phyloP scores from a whole-genome alignment of 2,113 vertebrate species.

The Archilochus colubris region DNA sequence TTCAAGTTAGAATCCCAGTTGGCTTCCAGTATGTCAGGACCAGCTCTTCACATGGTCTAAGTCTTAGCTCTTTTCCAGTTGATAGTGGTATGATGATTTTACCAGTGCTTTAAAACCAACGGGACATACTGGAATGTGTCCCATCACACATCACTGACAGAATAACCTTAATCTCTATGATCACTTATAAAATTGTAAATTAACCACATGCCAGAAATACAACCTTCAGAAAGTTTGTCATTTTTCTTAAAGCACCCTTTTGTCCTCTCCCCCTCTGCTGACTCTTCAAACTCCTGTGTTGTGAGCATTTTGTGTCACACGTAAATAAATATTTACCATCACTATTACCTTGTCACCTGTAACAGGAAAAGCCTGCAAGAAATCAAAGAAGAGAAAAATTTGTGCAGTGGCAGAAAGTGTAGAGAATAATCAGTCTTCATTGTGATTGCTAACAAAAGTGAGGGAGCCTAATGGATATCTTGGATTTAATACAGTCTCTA shows the following conservation, averaged over 20 bases:
- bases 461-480: slow-evolving; percentile 52
- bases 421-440: slow-evolving; percentile 62
- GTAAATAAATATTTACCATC: slow-evolving; percentile 71
- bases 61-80: background rate
- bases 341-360: slow-evolving; percentile 71
- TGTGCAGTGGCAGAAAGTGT: slow-evolving; percentile 43
- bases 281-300: slow-evolving; percentile 37
- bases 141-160: background rate
- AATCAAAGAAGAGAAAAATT: slow-evolving; percentile 72
- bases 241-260: slow-evolving; percentile 47
- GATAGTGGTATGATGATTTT: background rate
- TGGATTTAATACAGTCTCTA: slow-evolving; percentile 44
- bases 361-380: slow-evolving; percentile 70
- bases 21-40: background rate
- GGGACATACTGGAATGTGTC: accelerated
- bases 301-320: slow-evolving; percentile 46
- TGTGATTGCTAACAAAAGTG: slow-evolving; percentile 52
- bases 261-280: slow-evolving; percentile 24
- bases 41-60: background rate
- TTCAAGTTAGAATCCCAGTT: background rate
- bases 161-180: background rate
- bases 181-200: background rate
- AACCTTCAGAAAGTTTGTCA: slow-evolving; percentile 14
- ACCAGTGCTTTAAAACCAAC: background rate
- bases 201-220: background rate